These are phyloP conservation scores for Callorhinus ursinus DNA, from an alignment of 2,113 vertebrate species.

Conservation along the genomic window DNA sequence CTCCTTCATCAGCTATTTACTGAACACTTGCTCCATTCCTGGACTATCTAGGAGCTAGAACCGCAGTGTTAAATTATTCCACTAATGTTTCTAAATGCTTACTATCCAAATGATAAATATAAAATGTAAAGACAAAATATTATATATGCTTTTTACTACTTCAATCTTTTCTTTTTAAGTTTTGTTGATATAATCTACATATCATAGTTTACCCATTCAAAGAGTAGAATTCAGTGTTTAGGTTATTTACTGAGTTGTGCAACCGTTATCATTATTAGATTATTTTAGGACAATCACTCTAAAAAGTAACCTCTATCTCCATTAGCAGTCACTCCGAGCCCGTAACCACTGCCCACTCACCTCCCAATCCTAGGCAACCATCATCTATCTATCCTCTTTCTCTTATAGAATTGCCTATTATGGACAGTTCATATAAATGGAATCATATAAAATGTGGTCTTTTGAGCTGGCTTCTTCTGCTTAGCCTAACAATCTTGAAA, in stretches of 20 bases:
- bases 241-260: not conserved
- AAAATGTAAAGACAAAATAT: constrained; percentile 12
- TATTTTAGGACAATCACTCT: not conserved
- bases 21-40: not conserved
- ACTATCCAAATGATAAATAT: constrained; percentile 22
- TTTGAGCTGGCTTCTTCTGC: not conserved
- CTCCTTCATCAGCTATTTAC: not conserved
- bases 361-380: not conserved
- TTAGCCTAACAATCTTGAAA: not conserved
- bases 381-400: not conserved
- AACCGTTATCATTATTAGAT: not conserved
- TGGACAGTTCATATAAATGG: constrained; percentile 1
- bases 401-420: not conserved
- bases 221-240: not conserved
- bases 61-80: not conserved
- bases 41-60: not conserved
- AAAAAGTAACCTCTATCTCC: not conserved
- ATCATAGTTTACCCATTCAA: not conserved
- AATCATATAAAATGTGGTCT: not conserved
- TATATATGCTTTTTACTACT: not conserved
- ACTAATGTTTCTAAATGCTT: not conserved
- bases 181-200: not conserved
- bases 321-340: not conserved
- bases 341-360: no score
- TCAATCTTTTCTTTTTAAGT: not conserved